A percentile compares a stretch with the other conserved stretches of the same genome.
phyloP scores from a whole-genome alignment of 2,113 vertebrate species.

The Coptodon bakossiorum region DNA sequence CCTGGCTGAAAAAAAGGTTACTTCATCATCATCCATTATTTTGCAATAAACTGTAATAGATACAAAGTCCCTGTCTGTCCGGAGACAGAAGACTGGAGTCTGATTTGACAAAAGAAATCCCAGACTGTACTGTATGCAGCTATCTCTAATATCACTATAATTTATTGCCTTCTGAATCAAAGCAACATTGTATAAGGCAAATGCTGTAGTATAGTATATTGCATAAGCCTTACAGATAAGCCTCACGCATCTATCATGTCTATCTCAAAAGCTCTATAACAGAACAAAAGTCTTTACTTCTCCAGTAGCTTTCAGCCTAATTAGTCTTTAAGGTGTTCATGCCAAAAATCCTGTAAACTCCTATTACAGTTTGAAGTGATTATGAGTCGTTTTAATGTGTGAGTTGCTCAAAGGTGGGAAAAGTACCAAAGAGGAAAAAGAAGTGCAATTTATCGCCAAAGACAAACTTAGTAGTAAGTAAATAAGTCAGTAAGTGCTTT shows the following conservation, averaged over 20 bases:
- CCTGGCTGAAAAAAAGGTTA: not conserved
- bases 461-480: not conserved
- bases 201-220: not conserved
- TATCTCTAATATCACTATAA: not conserved
- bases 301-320: not conserved
- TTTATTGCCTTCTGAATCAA: not conserved
- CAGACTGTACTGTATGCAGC: not conserved
- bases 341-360: not conserved
- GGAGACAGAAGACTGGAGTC: not conserved
- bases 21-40: not conserved
- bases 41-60: not conserved
- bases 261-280: not conserved
- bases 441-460: not conserved
- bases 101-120: not conserved
- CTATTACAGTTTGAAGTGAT: not conserved
- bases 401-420: not conserved
- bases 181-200: not conserved
- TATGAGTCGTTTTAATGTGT: not conserved
- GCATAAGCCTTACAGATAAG: not conserved
- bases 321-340: not conserved
- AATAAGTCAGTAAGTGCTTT: not conserved
- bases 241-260: not conserved
- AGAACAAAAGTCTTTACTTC: not conserved
- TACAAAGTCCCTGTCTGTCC: not conserved
- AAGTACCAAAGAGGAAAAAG: not conserved